Conservation (phyloP, 2,797 vertebrate species). For the Fundulus diaphanus region DNA sequence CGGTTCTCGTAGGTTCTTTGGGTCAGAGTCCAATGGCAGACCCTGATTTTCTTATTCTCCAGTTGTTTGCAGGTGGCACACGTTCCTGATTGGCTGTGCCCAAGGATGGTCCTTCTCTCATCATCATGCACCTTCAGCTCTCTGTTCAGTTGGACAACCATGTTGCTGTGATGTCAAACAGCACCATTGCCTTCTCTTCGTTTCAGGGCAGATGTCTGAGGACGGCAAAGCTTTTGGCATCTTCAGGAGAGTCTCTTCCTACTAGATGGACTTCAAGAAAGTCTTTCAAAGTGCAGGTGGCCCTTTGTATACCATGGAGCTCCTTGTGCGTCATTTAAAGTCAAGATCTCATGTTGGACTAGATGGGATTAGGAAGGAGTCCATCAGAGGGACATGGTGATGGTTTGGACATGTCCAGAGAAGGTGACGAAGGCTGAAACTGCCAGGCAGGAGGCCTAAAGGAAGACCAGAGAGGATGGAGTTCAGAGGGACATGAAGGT, state of each 20-base stretch:
- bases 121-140: not conserved
- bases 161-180: not conserved
- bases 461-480: no score
- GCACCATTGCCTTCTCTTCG: not conserved
- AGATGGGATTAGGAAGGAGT: no score
- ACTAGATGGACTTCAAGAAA: no score
- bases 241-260: not conserved
- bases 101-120: not conserved
- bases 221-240: not conserved
- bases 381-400: no score
- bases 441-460: no score
- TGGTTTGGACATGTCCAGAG: no score
- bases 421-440: no score
- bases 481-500: no score
- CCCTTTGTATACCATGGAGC: not conserved
- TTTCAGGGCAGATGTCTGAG: not conserved
- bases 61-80: not conserved
- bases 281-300: no score
- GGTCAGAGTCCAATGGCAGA: not conserved
- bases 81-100: not conserved
- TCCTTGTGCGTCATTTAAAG: not conserved
- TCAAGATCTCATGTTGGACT: no score
- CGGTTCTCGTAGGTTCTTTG: not conserved
- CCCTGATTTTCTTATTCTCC: not conserved
- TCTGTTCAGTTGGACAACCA: not conserved